Evolutionary conservation across 1,140 invertebrate genomes (phyloP).

Genomic region (Papilio dardanus): DNA sequence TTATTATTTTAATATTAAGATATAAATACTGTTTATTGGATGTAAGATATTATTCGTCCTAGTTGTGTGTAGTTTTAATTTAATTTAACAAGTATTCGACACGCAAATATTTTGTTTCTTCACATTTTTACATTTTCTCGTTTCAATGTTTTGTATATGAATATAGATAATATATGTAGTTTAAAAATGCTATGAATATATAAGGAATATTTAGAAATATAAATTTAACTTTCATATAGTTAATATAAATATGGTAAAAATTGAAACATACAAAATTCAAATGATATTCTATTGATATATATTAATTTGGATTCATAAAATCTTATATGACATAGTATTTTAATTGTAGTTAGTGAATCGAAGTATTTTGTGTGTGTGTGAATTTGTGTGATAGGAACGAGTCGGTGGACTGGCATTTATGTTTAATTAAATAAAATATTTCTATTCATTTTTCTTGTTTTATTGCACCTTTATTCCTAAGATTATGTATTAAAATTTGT

Average conservation of each 20-base stretch:
- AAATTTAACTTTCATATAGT: neutral
- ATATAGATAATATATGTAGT: neutral
- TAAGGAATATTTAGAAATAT: neutral
- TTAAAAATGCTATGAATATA: neutral
- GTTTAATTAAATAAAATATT: conserved; percentile 65
- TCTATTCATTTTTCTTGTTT: conserved; percentile 47
- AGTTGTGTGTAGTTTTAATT: conserved; percentile 38
- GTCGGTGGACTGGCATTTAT: conserved; percentile 66
- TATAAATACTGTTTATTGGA: conserved; percentile 37
- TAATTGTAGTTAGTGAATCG: conserved; percentile 25
- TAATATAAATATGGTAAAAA: too few species aligned
- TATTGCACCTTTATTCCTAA: neutral
- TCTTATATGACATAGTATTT: conserved; percentile 20
- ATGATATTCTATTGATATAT: too few species aligned
- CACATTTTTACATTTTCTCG: neutral
- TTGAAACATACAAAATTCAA: neutral
- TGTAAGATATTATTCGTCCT: conserved; percentile 50
- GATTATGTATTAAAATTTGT: too few species aligned
- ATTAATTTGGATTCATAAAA: neutral
- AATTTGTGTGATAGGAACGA: conserved; percentile 51
- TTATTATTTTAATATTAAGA: conserved; percentile 35
- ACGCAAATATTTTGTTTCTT: neutral
- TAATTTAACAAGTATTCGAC: conserved; percentile 24
- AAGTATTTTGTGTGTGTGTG: conserved; percentile 23
- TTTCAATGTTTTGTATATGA: neutral